phyloP scores from a whole-genome alignment of 2,888 invertebrate genomes.

The Agrotis segetum region DNA sequence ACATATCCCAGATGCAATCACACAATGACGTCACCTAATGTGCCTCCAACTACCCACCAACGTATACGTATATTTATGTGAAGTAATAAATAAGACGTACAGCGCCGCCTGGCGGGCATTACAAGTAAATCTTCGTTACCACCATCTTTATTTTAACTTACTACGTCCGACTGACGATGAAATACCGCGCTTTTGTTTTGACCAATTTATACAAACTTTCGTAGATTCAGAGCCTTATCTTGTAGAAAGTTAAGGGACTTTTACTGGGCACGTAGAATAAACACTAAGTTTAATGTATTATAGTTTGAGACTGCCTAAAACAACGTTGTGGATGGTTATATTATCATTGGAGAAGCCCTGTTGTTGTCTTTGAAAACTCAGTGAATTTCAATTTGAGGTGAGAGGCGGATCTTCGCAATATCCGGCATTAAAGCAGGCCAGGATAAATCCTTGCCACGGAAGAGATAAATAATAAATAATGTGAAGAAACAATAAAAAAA shows the following conservation, averaged over 20 bases:
- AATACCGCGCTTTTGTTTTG: constrained; percentile 28
- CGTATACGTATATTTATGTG: constrained; percentile 10
- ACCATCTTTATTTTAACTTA: constrained; percentile 51
- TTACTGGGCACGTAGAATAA: background rate
- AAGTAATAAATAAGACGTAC: constrained; percentile 27
- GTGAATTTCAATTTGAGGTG: constrained; percentile 8
- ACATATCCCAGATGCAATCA: constrained; percentile 24
- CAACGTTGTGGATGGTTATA: background rate
- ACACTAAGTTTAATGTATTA: constrained; percentile 1
- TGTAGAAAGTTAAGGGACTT: background rate
- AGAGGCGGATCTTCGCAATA: constrained; percentile 1
- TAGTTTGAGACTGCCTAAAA: constrained; percentile 12
- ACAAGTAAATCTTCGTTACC: constrained; percentile 50
- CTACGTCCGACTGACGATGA: constrained; percentile 33
- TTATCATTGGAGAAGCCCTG: background rate
- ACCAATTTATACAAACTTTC: constrained; percentile 29
- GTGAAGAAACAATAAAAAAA: background rate
- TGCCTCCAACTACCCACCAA: background rate
- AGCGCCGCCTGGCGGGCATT: constrained; percentile 9
- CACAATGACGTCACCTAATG: constrained; percentile 32
- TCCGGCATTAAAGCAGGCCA: background rate
- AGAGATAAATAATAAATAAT: too few relatives aligned
- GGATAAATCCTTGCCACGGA: background rate
- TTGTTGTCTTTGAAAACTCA: constrained; percentile 14
- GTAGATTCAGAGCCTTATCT: constrained; percentile 18